Conservation (phyloP, 1,140 invertebrate species). For the Solenopsis fugax region DNA sequence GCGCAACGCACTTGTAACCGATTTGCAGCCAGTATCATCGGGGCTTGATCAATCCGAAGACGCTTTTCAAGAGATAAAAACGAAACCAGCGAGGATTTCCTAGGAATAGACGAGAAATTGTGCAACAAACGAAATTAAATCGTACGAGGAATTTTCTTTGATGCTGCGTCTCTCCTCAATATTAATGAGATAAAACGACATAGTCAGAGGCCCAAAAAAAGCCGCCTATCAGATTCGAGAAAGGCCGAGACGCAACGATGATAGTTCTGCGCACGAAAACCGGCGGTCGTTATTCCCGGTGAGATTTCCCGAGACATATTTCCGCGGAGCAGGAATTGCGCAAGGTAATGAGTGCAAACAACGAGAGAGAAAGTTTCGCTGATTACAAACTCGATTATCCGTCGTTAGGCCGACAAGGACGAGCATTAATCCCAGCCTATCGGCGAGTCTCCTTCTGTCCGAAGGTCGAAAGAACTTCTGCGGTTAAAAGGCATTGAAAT, state of each 20-base stretch:
- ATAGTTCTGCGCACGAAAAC: background rate
- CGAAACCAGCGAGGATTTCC: background rate
- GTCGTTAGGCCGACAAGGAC: slow-evolving; percentile 48
- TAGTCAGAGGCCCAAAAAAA: background rate
- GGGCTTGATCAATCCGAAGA: background rate
- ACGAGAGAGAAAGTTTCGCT: slow-evolving; percentile 39
- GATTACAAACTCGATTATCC: slow-evolving; percentile 59
- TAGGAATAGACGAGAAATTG: background rate
- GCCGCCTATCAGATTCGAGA: background rate
- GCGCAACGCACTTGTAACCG: slow-evolving; percentile 33
- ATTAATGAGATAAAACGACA: background rate
- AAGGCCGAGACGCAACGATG: background rate
- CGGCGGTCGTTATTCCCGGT: background rate
- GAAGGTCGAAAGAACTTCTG: slow-evolving; percentile 3
- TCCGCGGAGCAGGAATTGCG: slow-evolving; percentile 19
- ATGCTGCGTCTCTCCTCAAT: background rate
- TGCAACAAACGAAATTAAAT: background rate
- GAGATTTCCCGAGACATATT: slow-evolving; percentile 5
- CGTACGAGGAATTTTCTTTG: background rate
- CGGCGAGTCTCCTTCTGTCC: background rate
- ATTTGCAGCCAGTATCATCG: background rate
- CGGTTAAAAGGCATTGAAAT: background rate
- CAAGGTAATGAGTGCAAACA: slow-evolving; percentile 37
- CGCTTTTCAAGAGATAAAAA: background rate
- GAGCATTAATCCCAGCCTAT: slow-evolving; percentile 6